Conservation (phyloP, 2,113 vertebrate species). For the Isichthys henryi region DNA sequence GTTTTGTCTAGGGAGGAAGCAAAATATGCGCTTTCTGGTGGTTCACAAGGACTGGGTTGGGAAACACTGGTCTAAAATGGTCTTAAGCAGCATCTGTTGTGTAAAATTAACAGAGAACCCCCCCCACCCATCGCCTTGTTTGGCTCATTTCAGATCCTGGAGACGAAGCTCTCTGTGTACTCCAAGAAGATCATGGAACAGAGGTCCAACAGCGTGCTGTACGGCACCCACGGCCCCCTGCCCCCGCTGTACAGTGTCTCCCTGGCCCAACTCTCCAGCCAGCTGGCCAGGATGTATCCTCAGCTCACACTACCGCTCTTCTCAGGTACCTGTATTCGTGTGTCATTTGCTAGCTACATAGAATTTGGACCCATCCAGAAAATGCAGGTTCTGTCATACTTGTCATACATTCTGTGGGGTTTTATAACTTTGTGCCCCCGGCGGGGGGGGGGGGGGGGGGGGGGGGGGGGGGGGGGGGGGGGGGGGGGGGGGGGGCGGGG, state of each 20-base stretch:
- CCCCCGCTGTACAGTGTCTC: slow-evolving; percentile 93
- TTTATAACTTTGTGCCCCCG: background rate
- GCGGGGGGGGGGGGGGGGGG: too few species aligned
- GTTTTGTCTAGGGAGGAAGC: background rate
- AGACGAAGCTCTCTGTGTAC: slow-evolving; percentile 89
- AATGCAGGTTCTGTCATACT: background rate
- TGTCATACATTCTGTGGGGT: background rate
- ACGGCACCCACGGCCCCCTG: slow-evolving; percentile 84
- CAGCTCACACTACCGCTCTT: slow-evolving; percentile 96
- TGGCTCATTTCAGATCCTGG: slow-evolving; percentile 70
- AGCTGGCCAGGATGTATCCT: slow-evolving; percentile 94
- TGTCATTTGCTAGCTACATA: background rate
- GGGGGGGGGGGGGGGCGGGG: too few species aligned
- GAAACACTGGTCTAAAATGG: background rate
- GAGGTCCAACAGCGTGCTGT: slow-evolving; percentile 85
- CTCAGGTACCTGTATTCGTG: slow-evolving; percentile 68
- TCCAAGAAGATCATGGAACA: slow-evolving; percentile 89
- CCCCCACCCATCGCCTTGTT: background rate
- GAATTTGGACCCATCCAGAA: background rate
- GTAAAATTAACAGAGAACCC: background rate
- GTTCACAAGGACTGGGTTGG: background rate
- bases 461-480: too few species aligned
- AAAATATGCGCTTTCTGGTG: background rate
- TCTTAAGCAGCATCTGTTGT: background rate
- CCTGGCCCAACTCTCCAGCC: slow-evolving; percentile 78